These are phyloP conservation scores for Aphodius sticticus DNA, from an alignment of 2,888 invertebrate species.

Conservation along the genomic window DNA sequence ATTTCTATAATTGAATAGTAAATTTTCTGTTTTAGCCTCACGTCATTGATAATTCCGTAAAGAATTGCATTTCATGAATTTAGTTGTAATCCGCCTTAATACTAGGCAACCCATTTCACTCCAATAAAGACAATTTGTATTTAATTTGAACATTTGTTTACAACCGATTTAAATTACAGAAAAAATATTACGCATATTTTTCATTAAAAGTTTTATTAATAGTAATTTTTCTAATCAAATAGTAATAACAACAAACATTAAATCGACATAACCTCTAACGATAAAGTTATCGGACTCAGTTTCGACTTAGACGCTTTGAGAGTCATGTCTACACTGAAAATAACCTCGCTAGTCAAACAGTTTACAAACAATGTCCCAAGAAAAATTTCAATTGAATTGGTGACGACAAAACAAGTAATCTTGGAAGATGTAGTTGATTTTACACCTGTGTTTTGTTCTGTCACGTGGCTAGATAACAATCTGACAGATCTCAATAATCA, in stretches of 20 bases:
- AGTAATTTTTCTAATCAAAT: neutral
- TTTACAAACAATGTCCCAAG: conserved; percentile 12
- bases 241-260: neutral
- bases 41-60: too few relatives aligned
- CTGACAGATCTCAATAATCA: conserved; percentile 47
- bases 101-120: too few relatives aligned
- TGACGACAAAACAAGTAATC: conserved; percentile 26
- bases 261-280: neutral
- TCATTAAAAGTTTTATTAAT: neutral
- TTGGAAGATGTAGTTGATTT: conserved; percentile 27
- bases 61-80: too few relatives aligned
- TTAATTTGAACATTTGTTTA: too few relatives aligned
- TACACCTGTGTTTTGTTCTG: conserved; percentile 56
- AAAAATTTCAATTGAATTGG: conserved; percentile 33
- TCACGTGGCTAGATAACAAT: conserved; percentile 54
- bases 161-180: too few relatives aligned
- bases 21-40: too few relatives aligned
- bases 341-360: conserved; percentile 25
- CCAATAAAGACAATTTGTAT: too few relatives aligned
- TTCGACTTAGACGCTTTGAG: neutral
- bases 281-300: neutral
- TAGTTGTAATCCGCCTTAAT: too few relatives aligned
- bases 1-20: too few relatives aligned
- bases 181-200: neutral
- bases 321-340: neutral